Conservation (phyloP, 2,113 vertebrate genomes). For the Octodon degus region DNA sequence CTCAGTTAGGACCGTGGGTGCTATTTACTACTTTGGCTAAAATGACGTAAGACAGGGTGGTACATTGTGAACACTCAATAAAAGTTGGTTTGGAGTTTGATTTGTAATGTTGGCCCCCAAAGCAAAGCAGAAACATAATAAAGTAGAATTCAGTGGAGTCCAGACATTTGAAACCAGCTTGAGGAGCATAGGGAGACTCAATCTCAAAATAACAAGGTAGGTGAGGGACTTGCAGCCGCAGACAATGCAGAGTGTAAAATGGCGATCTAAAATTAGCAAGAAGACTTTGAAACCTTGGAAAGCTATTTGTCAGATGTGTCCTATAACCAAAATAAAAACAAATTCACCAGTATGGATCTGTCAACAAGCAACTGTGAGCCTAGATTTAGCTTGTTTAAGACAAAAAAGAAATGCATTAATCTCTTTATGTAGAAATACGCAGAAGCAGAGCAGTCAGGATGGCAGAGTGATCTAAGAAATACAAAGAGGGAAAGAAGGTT, state of each 20-base stretch:
- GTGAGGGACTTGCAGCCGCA: not conserved
- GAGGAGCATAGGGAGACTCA: not conserved
- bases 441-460: too few relatives aligned
- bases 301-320: not conserved
- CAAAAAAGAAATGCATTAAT: not conserved
- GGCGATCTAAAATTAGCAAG: not conserved
- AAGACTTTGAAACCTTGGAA: not conserved
- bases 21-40: not conserved
- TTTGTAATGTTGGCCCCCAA: not conserved
- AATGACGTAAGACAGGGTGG: not conserved
- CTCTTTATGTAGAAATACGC: too few relatives aligned
- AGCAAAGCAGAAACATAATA: not conserved
- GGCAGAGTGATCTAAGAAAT: not conserved
- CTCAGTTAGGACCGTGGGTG: not conserved
- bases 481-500: not conserved
- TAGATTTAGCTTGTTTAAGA: not conserved
- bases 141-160: not conserved
- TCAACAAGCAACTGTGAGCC: not conserved
- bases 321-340: not conserved
- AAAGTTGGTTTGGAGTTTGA: not conserved
- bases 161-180: not conserved
- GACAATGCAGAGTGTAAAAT: not conserved
- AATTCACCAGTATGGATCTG: not conserved
- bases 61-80: not conserved
- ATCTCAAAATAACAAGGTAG: not conserved